Conservation (phyloP, 2,888 invertebrate genomes). For the Galerucella nymphaeae region DNA sequence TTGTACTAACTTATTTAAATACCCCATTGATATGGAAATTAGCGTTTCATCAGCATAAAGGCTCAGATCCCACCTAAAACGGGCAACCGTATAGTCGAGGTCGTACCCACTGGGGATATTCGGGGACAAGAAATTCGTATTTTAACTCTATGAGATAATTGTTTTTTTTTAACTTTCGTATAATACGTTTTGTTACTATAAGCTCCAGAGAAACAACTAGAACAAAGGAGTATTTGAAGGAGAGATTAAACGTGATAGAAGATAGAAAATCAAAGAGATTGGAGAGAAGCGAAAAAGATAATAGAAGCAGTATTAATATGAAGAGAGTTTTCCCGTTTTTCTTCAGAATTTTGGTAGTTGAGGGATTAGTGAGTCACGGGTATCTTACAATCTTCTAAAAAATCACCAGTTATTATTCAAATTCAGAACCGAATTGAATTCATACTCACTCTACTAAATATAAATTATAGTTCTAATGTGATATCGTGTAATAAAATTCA, state of each 20-base stretch:
- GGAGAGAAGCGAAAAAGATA: too few species aligned
- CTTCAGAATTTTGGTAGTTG: too few species aligned
- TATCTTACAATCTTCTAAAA: too few species aligned
- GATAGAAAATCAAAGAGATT: too few species aligned
- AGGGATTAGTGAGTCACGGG: too few species aligned
- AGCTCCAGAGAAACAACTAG: slow-evolving; percentile 1
- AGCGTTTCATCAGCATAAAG: slow-evolving; percentile 39
- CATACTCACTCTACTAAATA: neutral
- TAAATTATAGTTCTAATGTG: neutral
- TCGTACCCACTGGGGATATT: neutral
- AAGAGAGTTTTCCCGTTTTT: too few species aligned
- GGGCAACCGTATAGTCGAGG: neutral
- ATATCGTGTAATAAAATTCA: slow-evolving; percentile 7
- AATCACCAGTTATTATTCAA: neutral
- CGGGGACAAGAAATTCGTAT: neutral
- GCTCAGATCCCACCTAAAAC: slow-evolving; percentile 12
- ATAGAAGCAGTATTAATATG: too few species aligned
- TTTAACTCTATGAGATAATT: neutral
- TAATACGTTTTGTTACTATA: neutral
- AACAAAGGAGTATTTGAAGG: too few species aligned
- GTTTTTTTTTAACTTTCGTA: neutral
- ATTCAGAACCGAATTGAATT: neutral
- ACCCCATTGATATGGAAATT: slow-evolving; percentile 48
- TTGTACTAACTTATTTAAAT: slow-evolving; percentile 45
- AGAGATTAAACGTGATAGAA: too few species aligned